Evolutionary conservation across 1,140 invertebrate species (phyloP), one percentile per base, ranked within the genome.

Genomic region (Liolophura sinensis): DNA sequence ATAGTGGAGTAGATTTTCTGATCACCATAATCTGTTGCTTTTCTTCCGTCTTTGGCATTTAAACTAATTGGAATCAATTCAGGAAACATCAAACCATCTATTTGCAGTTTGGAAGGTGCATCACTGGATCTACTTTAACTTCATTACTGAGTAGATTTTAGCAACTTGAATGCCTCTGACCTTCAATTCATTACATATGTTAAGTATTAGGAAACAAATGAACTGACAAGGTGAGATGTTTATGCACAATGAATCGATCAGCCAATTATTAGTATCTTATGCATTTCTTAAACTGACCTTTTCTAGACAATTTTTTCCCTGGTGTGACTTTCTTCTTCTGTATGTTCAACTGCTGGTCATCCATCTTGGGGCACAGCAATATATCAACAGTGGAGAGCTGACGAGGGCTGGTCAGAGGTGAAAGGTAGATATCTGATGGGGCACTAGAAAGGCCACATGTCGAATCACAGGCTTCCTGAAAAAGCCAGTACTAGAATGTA

Each of bases 361-460:
- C 74, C 65, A 80, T 72, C 51, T 76, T 71, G 50, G 76, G 71
- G 22, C 71, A 72, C 65, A 81, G 60, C 15, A 70, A 77, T 15
- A 81, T 65, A 56, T 82, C 81, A 52, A 81, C 71, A 60, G 60
- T 59, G 15, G 78, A 78, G 14, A 79, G 66, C 22, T 67, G 67
- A 18, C 67, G 68, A 22, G 78, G 78, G 20, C 73, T 80, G 48
- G 73, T 71, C 1, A 65, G 67, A 20, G 79, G 79, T 27, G 81
- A 81, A 7, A 73, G 46, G 65, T 82, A 82, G 27, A 77, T 78
- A 1, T 80, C 80, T 14, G 78, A 78, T n/a, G 79, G 78, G 20
- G 79, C 80, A 69, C 75, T 58, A 9, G 78, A 79, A 1, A 73
- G 52, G 14, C 70, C 65, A 15, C 74, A 74, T 58, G 79, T 77